These are phyloP conservation scores for Lepidonotus clava DNA, from an alignment of 2,888 invertebrate genomes.

Conservation along the genomic window DNA sequence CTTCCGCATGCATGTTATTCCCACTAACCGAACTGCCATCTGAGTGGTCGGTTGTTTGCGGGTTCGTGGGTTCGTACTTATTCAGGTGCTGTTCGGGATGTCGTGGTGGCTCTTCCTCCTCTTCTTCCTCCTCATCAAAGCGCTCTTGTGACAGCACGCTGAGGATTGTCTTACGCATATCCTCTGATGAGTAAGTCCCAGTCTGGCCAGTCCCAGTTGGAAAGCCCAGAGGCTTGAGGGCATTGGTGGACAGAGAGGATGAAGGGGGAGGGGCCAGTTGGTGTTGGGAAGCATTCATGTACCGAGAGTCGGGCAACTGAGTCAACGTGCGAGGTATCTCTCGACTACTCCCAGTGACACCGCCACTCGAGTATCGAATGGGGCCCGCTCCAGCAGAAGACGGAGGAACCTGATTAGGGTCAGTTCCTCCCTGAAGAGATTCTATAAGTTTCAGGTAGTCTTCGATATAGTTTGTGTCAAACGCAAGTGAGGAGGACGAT, in stretches of 20 bases:
- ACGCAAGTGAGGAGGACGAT: neutral
- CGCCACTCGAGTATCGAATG: neutral
- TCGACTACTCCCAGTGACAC: neutral
- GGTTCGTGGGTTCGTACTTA: neutral
- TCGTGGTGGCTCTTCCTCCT: neutral
- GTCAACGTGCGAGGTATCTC: neutral
- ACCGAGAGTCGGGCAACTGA: neutral
- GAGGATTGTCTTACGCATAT: slow-evolving; percentile 58
- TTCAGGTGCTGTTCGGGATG: neutral
- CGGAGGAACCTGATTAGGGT: neutral
- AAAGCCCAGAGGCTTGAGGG: slow-evolving; percentile 38
- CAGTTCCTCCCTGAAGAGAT: slow-evolving; percentile 55
- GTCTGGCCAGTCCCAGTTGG: neutral
- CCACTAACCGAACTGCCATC: neutral
- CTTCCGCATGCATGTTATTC: slow-evolving; percentile 2
- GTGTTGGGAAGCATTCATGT: neutral
- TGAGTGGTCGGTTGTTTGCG: neutral
- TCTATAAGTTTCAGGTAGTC: slow-evolving; percentile 61
- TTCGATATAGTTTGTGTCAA: slow-evolving; percentile 59
- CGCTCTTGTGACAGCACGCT: slow-evolving; percentile 60
- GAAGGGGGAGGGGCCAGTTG: neutral
- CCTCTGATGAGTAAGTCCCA: slow-evolving; percentile 54
- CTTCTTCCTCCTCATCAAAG: slow-evolving; percentile 58
- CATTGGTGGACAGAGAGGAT: neutral
- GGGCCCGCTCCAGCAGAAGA: neutral